Conservation (phyloP, 2,113 vertebrate species). For the Antechinus flavipes region DNA sequence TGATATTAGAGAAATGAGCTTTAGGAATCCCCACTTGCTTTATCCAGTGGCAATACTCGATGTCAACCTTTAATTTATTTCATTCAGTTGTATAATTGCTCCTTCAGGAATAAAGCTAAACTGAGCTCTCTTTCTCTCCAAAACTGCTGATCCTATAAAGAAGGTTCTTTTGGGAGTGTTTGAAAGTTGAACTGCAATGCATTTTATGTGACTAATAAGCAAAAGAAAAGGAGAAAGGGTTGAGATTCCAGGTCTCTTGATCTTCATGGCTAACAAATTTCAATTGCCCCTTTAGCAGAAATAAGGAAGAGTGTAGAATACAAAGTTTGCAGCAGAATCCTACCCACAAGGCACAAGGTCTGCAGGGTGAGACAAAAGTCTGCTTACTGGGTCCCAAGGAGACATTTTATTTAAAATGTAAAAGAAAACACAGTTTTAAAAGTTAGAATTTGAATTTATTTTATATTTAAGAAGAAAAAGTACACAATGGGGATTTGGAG, state of each 20-base stretch:
- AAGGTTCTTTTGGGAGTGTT: background rate
- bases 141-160: conserved; percentile 12
- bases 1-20: conserved; percentile 5
- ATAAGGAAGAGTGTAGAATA: background rate
- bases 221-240: conserved; percentile 19
- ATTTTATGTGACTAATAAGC: conserved; percentile 34
- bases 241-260: conserved; percentile 38
- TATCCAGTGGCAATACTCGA: background rate
- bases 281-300: background rate
- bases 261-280: conserved; percentile 5
- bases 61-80: conserved; percentile 46
- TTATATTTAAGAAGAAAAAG: background rate
- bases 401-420: background rate
- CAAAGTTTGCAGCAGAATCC: background rate
- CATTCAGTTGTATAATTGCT: conserved; percentile 58
- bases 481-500: background rate
- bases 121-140: conserved; percentile 35
- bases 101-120: conserved; percentile 43
- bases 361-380: background rate
- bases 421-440: background rate
- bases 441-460: background rate
- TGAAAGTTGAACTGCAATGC: background rate
- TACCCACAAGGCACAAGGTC: conserved; percentile 2
- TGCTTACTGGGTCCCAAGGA: background rate
- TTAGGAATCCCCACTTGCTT: conserved; percentile 32